Percentiles rank a stretch among this genome's conserved stretches.
phyloP scores from a whole-genome alignment of 2,113 vertebrate species.

The Actinemys pallida region DNA sequence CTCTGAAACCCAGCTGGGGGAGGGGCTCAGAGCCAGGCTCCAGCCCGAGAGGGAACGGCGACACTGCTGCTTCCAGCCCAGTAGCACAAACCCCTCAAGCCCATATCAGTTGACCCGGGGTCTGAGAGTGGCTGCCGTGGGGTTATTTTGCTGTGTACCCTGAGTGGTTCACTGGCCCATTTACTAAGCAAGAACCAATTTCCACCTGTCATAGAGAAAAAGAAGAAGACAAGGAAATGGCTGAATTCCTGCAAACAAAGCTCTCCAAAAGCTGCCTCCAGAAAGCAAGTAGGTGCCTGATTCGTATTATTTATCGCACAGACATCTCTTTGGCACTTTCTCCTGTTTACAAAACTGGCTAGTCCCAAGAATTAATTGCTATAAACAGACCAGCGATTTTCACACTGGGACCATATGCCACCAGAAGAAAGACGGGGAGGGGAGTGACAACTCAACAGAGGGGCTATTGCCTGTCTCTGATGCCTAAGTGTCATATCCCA shows the following conservation, averaged over 20 bases:
- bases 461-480: background rate
- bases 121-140: no score
- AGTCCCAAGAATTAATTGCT: rapidly evolving
- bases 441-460: background rate
- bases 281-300: constrained; percentile 80
- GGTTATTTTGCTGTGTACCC: background rate
- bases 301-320: background rate
- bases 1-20: background rate
- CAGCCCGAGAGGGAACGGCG: background rate
- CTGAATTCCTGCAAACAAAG: constrained; percentile 89
- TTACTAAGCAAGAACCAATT: background rate
- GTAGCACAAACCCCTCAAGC: background rate
- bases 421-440: background rate
- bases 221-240: constrained; percentile 92
- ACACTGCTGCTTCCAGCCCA: background rate
- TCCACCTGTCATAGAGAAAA: constrained; percentile 80
- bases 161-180: background rate
- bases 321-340: background rate
- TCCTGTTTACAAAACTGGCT: background rate
- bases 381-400: background rate
- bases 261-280: constrained; percentile 81
- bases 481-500: background rate
- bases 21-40: background rate
- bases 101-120: background rate
- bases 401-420: background rate